phyloP scores from a whole-genome alignment of 2,113 vertebrate species.

The Ia io region DNA sequence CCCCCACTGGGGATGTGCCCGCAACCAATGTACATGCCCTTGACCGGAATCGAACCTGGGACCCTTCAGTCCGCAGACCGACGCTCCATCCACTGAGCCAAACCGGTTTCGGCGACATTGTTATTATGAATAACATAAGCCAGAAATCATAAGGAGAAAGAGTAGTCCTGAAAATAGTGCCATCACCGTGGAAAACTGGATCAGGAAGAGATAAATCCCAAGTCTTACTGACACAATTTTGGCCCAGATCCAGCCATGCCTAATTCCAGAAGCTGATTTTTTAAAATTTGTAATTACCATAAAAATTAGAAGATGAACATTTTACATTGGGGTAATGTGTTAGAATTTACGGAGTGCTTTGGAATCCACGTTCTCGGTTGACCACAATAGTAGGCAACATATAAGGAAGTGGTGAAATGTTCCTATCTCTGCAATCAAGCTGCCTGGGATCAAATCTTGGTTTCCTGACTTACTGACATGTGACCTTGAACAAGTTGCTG shows the following conservation, averaged over 20 bases:
- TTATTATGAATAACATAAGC: not conserved
- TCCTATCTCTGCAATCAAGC: constrained; percentile 1
- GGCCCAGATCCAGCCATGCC: not conserved
- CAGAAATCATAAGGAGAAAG: not conserved
- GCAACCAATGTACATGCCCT: too few relatives aligned
- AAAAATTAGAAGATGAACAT: not conserved
- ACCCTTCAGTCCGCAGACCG: too few relatives aligned
- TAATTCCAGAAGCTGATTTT: not conserved
- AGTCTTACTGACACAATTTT: not conserved
- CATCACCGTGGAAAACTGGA: not conserved
- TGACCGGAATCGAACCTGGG: too few relatives aligned
- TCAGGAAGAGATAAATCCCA: not conserved
- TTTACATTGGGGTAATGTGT: not conserved
- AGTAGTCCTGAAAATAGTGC: not conserved
- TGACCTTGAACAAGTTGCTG: not conserved
- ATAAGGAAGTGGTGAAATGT: not conserved
- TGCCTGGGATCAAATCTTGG: not conserved
- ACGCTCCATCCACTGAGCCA: too few relatives aligned
- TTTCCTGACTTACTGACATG: constrained; percentile 6
- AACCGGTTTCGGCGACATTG: too few relatives aligned
- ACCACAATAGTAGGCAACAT: not conserved
- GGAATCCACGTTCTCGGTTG: not conserved
- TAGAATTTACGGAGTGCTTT: not conserved
- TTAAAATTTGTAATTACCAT: not conserved
- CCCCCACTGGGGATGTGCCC: too few relatives aligned